Conservation (phyloP, 92 coral and sea anemone genomes). For the Montipora capitata region DNA sequence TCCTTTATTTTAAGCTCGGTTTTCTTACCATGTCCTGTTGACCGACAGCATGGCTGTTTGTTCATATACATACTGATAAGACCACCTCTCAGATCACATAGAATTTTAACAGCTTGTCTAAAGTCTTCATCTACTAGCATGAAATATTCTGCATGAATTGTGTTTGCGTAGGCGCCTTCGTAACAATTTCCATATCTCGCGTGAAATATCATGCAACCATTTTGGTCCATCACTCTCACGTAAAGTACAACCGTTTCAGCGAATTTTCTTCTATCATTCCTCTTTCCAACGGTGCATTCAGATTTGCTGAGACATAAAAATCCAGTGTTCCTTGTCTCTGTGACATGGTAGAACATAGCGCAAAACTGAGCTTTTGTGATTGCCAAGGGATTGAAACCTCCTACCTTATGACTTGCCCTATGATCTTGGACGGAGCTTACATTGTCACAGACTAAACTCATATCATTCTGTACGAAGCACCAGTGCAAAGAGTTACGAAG, state of each 20-base stretch:
- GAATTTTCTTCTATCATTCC: conserved; percentile 20
- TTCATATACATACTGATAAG: conserved; percentile 26
- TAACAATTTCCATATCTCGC: conserved; percentile 52
- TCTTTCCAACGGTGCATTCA: conserved; percentile 17
- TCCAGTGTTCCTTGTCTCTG: conserved; percentile 4
- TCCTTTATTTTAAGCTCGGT: conserved; percentile 25
- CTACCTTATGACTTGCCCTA: conserved; percentile 25
- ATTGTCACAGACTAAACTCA: conserved; percentile 18
- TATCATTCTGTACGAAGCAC: conserved; percentile 19
- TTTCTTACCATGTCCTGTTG: conserved; percentile 32
- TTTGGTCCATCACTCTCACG: conserved; percentile 20
- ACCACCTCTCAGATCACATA: conserved; percentile 39
- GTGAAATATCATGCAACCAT: conserved; percentile 40
- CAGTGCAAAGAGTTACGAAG: conserved; percentile 12
- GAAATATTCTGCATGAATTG: conserved; percentile 50
- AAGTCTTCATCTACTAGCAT: conserved; percentile 37
- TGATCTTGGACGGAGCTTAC: conserved; percentile 42
- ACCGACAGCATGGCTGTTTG: conserved; percentile 41
- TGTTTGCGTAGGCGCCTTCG: conserved; percentile 27
- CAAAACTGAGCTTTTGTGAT: conserved; percentile 42
- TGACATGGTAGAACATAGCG: conserved; percentile 41
- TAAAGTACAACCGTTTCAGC: conserved; percentile 47
- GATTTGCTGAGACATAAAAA: conserved; percentile 27
- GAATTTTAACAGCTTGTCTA: conserved; percentile 26
- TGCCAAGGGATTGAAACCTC: conserved; percentile 39